Conservation (phyloP, 2,113 vertebrate genomes). For the Numenius arquata region DNA sequence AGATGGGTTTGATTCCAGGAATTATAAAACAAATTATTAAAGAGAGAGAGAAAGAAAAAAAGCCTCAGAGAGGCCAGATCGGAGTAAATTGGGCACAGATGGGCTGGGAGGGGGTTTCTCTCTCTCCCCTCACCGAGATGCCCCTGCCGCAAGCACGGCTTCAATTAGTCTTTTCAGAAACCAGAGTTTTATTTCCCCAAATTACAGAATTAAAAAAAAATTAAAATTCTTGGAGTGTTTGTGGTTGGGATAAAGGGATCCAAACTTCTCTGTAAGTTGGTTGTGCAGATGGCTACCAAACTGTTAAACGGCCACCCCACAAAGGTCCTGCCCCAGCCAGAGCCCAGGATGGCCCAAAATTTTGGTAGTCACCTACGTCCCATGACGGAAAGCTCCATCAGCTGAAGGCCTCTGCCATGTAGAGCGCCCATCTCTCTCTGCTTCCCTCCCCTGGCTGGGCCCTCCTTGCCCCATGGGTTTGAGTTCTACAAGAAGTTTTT, state of each 20-base stretch:
- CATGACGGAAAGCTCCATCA: not conserved
- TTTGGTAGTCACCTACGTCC: not conserved
- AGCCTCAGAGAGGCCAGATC: slow-evolving; percentile 75
- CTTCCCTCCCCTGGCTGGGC: not conserved
- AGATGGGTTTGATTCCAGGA: slow-evolving; percentile 94
- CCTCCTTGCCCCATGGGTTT: not conserved
- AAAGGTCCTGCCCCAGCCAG: not conserved
- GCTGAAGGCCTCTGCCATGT: not conserved
- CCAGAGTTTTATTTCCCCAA: slow-evolving; percentile 72
- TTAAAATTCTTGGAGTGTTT: slow-evolving; percentile 72
- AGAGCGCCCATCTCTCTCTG: not conserved
- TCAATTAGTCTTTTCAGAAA: slow-evolving; percentile 75
- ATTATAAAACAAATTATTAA: slow-evolving; percentile 97
- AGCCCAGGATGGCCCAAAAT: not conserved
- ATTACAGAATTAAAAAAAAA: slow-evolving; percentile 73
- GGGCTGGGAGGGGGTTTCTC: slow-evolving; percentile 72
- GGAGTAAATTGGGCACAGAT: slow-evolving; percentile 97
- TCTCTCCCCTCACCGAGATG: slow-evolving; percentile 66
- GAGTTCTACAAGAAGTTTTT: not conserved
- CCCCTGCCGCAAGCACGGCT: slow-evolving; percentile 75
- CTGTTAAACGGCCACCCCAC: slow-evolving; percentile 55
- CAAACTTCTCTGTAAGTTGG: slow-evolving; percentile 17
- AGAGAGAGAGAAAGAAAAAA: not conserved
- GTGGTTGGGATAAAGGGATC: slow-evolving; percentile 68
- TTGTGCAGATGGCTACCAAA: slow-evolving; percentile 63